Base-by-base conservation (phyloP, 2,888 invertebrate genomes). In the Ferrisia virgata region DNA sequence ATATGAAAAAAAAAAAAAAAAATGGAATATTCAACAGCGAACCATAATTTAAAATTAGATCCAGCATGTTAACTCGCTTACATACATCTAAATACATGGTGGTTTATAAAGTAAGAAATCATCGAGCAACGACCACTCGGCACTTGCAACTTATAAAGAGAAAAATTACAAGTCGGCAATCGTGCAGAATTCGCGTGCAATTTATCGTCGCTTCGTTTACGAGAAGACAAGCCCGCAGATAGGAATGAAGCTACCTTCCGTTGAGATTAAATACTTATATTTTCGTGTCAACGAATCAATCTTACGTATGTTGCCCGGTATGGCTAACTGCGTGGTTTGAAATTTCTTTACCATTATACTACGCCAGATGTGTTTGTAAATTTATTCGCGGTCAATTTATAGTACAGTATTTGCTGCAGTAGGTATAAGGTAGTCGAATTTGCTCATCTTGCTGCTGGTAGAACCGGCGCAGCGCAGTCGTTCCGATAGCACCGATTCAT, bases 231-330 rank as follows among this genome's bases (percentile, higher is more conserved):
- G 39, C 39, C 39, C 6, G 39, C 39, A 28, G 15, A 25, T 2
- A 25, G 18, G 58, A 22, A 18, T 15, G 11, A 22, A n/a, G 28
- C 28, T 0, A 25, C 28, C 28, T 28, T 28, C 13, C 39, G 15
- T 28, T 28, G 28, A 64, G 64, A 64, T 64, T 64, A 64, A n/a
- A n/a, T n/a, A n/a, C n/a, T 39, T 64, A 43, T 43, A 64, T 64
- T 64, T 64, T 28, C 64, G 28, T 64, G 64, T 64, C 64, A 64
- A 64, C 64, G 28, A 64, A 64, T 64, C 64, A 64, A 64, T 64
- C 64, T 64, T 28, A 4, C 28, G 28, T 25, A 13, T 15, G 28
- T 64, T 15, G 64, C 28, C 18, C 8, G 36, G 22, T 18, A 22
- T 53, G 22, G 18, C 6, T 53, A 47, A 47, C 15, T 53, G 18